phyloP scores from a whole-genome alignment of 2,797 vertebrate species.

The Acanthornis magna region DNA sequence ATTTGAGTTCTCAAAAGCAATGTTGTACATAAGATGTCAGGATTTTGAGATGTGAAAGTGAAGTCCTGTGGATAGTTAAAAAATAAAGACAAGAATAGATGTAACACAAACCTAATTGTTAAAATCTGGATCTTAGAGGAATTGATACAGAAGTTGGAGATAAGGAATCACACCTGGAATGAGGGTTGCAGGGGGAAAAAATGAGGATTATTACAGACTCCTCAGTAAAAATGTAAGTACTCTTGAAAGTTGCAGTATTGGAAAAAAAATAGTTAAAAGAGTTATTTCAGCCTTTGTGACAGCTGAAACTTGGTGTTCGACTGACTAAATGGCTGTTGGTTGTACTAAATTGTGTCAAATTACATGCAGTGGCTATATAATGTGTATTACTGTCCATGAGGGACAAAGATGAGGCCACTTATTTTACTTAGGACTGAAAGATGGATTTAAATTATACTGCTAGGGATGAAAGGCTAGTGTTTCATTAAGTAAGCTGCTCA shows the following conservation, averaged over 20 bases:
- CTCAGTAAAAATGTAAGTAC: background rate
- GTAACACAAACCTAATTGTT: background rate
- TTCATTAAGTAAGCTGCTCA: constrained; percentile 57
- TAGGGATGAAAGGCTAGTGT: constrained; percentile 15
- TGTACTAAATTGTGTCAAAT: constrained; percentile 16
- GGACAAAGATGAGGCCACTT: constrained; percentile 28
- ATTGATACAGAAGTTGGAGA: background rate
- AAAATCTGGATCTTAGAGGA: background rate
- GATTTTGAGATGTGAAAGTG: background rate
- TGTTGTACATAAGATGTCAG: background rate
- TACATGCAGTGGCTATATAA: background rate
- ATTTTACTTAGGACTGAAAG: constrained; percentile 40
- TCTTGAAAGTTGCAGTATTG: background rate
- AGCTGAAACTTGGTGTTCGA: background rate
- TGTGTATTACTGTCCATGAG: background rate
- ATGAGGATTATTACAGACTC: background rate
- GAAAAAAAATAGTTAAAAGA: background rate
- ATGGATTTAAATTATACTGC: constrained; percentile 43
- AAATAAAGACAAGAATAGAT: background rate
- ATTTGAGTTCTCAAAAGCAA: background rate
- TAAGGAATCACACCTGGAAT: background rate
- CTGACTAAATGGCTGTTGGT: background rate
- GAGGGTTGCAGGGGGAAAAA: background rate
- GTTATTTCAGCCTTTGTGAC: background rate
- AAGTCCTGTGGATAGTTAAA: background rate